Base-by-base conservation (phyloP, 2,113 vertebrate genomes). In the Nannospalax galili region DNA sequence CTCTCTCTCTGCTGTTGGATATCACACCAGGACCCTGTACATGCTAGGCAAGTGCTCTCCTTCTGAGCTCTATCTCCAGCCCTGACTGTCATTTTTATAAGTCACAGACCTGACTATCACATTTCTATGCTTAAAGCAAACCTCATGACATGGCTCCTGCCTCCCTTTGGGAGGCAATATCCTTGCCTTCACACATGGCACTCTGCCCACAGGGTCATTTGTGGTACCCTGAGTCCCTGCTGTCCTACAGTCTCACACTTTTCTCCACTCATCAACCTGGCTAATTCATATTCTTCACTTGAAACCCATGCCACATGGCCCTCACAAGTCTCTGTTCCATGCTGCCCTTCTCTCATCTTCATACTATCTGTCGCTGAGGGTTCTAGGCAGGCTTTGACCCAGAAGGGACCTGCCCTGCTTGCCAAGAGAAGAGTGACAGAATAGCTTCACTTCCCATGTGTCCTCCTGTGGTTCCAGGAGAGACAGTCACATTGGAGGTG, bases 101-200 rank as follows among this genome's bases (percentile, higher is more conserved):
- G n/a, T n/a, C n/a, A n/a, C n/a, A n/a, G 69, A 35, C 0, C 30
- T 75, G 17, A 40, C 8, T 12, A 32, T 52, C 12, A 5, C 35
- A 30, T 60, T 52, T 42, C 11, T 40, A 60, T 79, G 37, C 88
- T 84, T 45, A 45, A n/a, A 24, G 19, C 75, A 9, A 28, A 88
- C 73, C 45, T 37, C 1, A 19, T 5, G 37, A n/a, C 7, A 28
- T 1, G 8, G 30, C 60, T 80, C 56, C 15, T 0, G 26, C 22
- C 26, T 72, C 1, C 3, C 0, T 4, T 26, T 7, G 4, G 15
- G n/a, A n/a, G n/a, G 67, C 67, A n/a, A 0, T 8, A 0, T 17
- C 9, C 28, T 28, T n/a, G 9, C 30, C 17, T 5, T 64, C 4
- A 2, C 10, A 4, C n/a, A 11, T 4, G 86, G 24, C 30, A 0